Evolutionary conservation across 2,113 vertebrate species (phyloP).

Genomic region (Sylvilagus bachmani): DNA sequence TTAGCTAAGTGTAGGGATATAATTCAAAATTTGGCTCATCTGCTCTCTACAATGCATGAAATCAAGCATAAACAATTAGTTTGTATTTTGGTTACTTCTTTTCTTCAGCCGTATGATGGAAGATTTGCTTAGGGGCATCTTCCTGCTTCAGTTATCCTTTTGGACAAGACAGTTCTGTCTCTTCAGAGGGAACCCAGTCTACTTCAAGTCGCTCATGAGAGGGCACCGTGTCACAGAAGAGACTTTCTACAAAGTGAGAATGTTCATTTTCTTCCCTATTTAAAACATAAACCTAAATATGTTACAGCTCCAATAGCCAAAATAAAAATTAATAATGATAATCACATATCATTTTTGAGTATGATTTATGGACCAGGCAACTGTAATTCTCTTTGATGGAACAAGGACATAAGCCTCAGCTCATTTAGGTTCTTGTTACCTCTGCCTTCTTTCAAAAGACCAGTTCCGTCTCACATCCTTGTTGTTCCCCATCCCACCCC

Average conservation of each 20-base stretch:
- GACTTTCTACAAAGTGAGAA: slow-evolving; percentile 42
- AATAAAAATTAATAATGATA: not conserved
- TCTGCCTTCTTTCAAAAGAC: too few relatives aligned
- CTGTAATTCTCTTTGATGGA: not conserved
- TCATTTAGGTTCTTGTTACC: too few relatives aligned
- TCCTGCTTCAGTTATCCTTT: slow-evolving; percentile 37
- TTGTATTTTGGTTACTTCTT: not conserved
- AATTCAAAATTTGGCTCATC: not conserved
- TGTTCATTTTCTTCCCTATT: slow-evolving; percentile 32
- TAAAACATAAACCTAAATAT: slow-evolving; percentile 53
- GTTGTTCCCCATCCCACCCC: too few relatives aligned
- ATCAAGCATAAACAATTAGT: not conserved
- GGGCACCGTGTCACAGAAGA: not conserved
- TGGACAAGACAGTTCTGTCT: slow-evolving; percentile 34
- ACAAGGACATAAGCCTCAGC: too few relatives aligned
- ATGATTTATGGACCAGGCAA: not conserved
- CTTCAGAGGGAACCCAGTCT: slow-evolving; percentile 6
- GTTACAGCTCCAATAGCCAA: not conserved
- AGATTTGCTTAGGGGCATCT: slow-evolving; percentile 33
- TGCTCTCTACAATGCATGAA: not conserved
- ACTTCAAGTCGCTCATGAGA: slow-evolving; percentile 40
- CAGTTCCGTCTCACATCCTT: too few relatives aligned
- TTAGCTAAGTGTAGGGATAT: not conserved
- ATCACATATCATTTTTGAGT: not conserved
- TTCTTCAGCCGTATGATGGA: not conserved